Evolutionary conservation across 2,797 vertebrate species (phyloP).

Genomic region (Malacoctenus gilli): DNA sequence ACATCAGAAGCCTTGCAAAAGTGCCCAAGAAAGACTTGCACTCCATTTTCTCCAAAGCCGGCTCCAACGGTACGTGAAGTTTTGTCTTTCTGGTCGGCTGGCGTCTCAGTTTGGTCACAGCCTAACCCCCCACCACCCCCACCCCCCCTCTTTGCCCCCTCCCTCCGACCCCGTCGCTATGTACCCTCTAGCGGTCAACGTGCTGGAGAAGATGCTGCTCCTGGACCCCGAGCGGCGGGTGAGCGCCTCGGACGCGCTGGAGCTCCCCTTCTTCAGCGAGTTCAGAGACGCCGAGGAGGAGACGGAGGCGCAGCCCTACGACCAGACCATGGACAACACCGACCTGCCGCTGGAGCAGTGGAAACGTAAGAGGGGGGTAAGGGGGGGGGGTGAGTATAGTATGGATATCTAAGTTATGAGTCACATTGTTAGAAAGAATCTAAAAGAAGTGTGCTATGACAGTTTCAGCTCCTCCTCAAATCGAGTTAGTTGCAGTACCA

Average conservation of each 20-base stretch:
- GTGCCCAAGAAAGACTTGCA: slow-evolving; percentile 93
- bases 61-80: slow-evolving; percentile 82
- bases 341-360: slow-evolving; percentile 93
- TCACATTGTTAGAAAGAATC: too few species aligned
- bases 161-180: too few species aligned
- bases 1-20: slow-evolving; percentile 91
- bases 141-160: too few species aligned
- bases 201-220: slow-evolving; percentile 95
- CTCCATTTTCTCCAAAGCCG: slow-evolving; percentile 85
- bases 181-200: slow-evolving; percentile 83
- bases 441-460: too few species aligned
- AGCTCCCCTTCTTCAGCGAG: slow-evolving; percentile 90
- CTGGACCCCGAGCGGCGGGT: slow-evolving; percentile 90
- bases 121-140: too few species aligned
- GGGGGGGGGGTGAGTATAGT: too few species aligned
- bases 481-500: slow-evolving; percentile 11
- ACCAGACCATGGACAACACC: slow-evolving; percentile 92
- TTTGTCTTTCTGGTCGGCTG: too few species aligned
- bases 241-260: slow-evolving; percentile 87
- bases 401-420: too few species aligned
- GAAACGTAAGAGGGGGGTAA: slow-evolving; percentile 97
- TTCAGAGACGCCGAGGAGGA: slow-evolving; percentile 90
- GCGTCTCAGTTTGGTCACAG: too few species aligned
- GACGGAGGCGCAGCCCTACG: slow-evolving; percentile 88
- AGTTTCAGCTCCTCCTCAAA: too few species aligned